phyloP scores from a whole-genome alignment of 2,113 vertebrate genomes.

The Microcebus jonahi region DNA sequence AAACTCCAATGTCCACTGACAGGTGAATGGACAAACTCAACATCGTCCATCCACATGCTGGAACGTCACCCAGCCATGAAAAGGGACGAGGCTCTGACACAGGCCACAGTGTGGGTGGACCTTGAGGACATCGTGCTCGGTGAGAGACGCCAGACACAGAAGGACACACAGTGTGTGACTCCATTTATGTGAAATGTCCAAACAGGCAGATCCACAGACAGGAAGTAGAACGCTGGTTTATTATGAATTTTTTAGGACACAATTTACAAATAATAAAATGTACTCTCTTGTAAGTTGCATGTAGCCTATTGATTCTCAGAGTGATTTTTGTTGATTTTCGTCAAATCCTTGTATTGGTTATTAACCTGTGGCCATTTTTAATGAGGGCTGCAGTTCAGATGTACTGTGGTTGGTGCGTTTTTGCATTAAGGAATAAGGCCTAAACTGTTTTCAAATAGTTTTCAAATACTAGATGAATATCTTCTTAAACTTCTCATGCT shows the following conservation, averaged over 20 bases:
- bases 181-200: not conserved
- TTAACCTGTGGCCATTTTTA: too few species aligned
- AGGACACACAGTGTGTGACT: not conserved
- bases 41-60: not conserved
- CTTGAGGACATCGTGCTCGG: not conserved
- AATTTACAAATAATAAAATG: not conserved
- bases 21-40: not conserved
- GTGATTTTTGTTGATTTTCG: not conserved
- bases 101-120: fast-evolving
- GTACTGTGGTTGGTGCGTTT: too few species aligned
- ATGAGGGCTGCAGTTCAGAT: too few species aligned
- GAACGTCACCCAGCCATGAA: not conserved
- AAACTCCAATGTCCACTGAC: not conserved
- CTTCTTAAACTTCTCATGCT: too few species aligned
- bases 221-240: not conserved
- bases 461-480: too few species aligned
- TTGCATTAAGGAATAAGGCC: too few species aligned
- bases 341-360: too few species aligned
- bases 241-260: not conserved
- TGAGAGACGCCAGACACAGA: not conserved
- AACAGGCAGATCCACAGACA: not conserved
- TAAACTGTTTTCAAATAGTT: too few species aligned
- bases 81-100: not conserved
- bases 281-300: not conserved
- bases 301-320: too few species aligned